A percentile compares a stretch with the other conserved stretches of the same genome.
phyloP scores from a whole-genome alignment of 2,888 invertebrate genomes.

The Heliconius cydno region DNA sequence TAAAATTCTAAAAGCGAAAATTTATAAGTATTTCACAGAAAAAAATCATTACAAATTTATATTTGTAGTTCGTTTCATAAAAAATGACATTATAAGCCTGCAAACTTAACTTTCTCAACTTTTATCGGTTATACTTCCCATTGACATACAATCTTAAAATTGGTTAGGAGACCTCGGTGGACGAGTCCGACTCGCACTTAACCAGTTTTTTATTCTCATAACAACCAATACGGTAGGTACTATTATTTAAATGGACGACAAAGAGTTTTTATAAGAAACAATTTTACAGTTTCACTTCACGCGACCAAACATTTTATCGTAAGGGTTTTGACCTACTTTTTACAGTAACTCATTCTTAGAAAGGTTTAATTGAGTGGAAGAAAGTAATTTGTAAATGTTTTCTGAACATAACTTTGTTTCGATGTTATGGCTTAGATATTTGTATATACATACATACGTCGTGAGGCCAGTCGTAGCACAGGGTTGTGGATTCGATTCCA shows the following conservation, averaged over 20 bases:
- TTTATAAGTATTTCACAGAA: too few species aligned
- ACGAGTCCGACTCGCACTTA: too few species aligned
- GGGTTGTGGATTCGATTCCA: too few species aligned
- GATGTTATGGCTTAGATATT: not conserved
- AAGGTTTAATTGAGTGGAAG: constrained; percentile 13
- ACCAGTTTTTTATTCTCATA: constrained; percentile 4
- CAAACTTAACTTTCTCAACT: too few species aligned
- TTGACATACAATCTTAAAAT: too few species aligned
- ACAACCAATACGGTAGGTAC: not conserved
- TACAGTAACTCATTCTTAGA: constrained; percentile 11
- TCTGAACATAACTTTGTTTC: not conserved
- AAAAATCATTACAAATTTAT: too few species aligned
- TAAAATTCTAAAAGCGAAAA: too few species aligned
- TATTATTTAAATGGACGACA: constrained; percentile 23
- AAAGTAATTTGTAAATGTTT: constrained; percentile 11
- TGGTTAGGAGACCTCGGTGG: too few species aligned
- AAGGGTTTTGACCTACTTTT: constrained; percentile 24
- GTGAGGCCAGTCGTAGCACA: too few species aligned
- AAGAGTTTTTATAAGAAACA: constrained; percentile 22
- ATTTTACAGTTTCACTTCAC: constrained; percentile 27
- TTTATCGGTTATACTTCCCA: too few species aligned
- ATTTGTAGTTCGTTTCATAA: too few species aligned
- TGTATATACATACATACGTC: not conserved
- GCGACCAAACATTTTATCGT: constrained; percentile 27
- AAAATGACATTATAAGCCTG: too few species aligned